Percentiles rank a stretch among this genome's conserved stretches.
These are phyloP conservation scores for Diuraphis noxia DNA, from an alignment of 1,140 invertebrate species.

Conservation along the genomic window DNA sequence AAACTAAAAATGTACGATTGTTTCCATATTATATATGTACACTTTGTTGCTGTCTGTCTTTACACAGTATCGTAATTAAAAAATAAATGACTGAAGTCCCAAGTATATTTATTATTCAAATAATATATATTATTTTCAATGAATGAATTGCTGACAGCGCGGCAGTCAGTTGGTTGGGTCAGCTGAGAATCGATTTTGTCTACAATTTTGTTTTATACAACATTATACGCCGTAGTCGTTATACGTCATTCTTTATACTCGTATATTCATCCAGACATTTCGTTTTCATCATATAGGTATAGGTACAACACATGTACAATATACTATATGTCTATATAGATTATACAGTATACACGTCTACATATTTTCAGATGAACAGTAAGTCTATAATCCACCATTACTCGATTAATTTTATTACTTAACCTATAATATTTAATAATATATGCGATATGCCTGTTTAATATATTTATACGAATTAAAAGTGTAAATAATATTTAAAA, in stretches of 20 bases:
- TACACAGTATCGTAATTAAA: not conserved
- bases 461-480: not conserved
- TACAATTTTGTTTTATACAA: not conserved
- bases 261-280: not conserved
- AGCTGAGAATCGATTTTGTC: slow-evolving; percentile 8
- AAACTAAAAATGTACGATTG: not conserved
- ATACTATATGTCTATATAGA: not conserved
- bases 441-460: not conserved
- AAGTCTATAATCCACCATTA: not conserved
- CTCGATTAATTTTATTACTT: not conserved
- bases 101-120: not conserved
- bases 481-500: not conserved
- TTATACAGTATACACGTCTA: not conserved
- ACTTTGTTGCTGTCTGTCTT: not conserved
- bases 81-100: not conserved
- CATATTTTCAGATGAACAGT: not conserved
- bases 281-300: not conserved
- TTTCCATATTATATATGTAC: not conserved
- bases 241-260: not conserved
- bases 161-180: not conserved
- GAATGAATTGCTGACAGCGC: slow-evolving; percentile 6
- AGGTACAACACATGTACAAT: not conserved
- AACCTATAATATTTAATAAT: not conserved
- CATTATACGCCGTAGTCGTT: not conserved
- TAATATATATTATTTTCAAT: not conserved